Base-by-base conservation (phyloP, 2,113 vertebrate species). In the Muntiacus reevesi region DNA sequence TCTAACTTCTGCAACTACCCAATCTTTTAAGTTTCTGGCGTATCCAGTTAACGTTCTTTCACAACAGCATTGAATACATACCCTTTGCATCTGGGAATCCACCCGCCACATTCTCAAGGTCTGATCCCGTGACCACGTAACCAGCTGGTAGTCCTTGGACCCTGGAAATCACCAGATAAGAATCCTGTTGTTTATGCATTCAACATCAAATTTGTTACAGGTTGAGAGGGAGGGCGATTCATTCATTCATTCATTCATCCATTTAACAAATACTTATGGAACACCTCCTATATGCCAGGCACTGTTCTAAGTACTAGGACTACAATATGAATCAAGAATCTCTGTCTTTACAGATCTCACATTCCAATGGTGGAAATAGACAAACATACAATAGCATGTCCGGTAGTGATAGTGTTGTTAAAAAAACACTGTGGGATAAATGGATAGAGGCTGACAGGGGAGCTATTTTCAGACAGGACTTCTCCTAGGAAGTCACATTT, bases 101-200 rank as follows among this genome's bases (percentile, higher is more conserved):
- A 99, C 99, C 33, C 99, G 98, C 99, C 99, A 99, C 98, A 99
- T 99, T 96, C 99, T 99, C 97, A 99, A 98, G 0, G 99, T 99
- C 99, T 99, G 99, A 89, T 99, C 99, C 57, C 99, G 99, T 74
- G 99, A 99, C 99, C 99, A 99, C 0, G 99, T 99, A 60, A 99
- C 99, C 98, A 99, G 98, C 97, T 99, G 99, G 98, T 99, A 99
- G 94, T 99, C 99, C 94, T 99, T 99, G 0, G 99, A 99, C 16
- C 99, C 99, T 99, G 88, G 10, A 97, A 98, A 78, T 94, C 94
- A 92, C 67, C 92, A 97, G 98, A 96, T 17, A 60, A 94, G 45
- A 95, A 97, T 67, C n/a, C 62, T 10, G 95, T 86, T 84, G 15
- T 55, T 79, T 91, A 23, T 78, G 25, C 23, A 78, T 86, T 83